These are phyloP conservation scores for Luehdorfia chinensis DNA, from an alignment of 1,140 invertebrate genomes.

Conservation along the genomic window DNA sequence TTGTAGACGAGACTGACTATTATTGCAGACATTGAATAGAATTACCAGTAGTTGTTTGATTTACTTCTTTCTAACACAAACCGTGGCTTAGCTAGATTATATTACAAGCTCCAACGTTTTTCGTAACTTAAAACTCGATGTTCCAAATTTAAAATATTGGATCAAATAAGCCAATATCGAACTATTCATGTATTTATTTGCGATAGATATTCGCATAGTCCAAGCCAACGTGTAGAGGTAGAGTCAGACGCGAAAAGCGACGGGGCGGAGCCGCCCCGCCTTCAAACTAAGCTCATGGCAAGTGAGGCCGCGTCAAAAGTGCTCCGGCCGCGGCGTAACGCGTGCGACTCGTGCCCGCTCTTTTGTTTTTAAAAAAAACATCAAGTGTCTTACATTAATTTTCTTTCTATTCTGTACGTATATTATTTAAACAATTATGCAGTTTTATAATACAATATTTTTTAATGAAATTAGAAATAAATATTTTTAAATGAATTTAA, in stretches of 20 bases:
- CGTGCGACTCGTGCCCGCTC: conserved; percentile 41
- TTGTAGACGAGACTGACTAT: no score
- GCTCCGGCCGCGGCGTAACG: conserved; percentile 45
- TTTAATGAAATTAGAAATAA: no score
- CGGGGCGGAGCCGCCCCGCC: conserved; percentile 69
- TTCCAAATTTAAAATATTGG: conserved; percentile 9
- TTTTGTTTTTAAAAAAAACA: conserved; percentile 34
- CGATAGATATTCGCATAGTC: neutral
- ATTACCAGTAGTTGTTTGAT: no score
- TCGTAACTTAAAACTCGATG: no score
- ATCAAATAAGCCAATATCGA: neutral
- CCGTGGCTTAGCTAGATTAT: no score
- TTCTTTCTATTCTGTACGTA: conserved; percentile 6
- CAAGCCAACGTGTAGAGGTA: conserved; percentile 7
- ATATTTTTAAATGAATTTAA: no score
- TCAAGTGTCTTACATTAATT: conserved; percentile 23
- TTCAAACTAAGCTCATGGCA: conserved; percentile 40
- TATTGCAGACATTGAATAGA: no score
- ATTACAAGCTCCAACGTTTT: no score
- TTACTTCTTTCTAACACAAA: no score
- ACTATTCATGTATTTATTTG: neutral
- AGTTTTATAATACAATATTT: no score
- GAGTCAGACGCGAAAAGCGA: conserved; percentile 65
- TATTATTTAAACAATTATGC: no score
- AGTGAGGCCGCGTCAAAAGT: conserved; percentile 64